These are phyloP conservation scores for Melanogrammus aeglefinus DNA, from an alignment of 2,797 vertebrate species.

Conservation along the genomic window DNA sequence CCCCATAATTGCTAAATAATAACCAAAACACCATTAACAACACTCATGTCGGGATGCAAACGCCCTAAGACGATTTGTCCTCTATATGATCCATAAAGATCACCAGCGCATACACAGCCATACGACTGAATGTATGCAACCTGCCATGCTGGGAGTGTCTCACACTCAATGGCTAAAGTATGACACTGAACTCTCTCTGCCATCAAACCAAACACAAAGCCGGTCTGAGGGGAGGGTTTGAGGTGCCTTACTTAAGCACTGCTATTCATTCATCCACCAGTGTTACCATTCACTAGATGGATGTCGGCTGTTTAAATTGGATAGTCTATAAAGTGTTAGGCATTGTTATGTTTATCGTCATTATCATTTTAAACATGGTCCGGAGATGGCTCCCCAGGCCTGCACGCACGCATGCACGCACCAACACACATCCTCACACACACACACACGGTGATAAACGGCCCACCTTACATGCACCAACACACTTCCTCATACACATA, in stretches of 20 bases:
- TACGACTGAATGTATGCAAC: no score
- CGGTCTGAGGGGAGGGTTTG: background rate
- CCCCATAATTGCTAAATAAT: no score
- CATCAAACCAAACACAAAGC: background rate
- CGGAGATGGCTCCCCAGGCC: background rate
- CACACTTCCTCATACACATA: background rate
- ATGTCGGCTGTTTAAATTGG: background rate
- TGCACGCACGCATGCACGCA: background rate
- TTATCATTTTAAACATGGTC: background rate
- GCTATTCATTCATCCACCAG: background rate
- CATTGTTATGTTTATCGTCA: background rate
- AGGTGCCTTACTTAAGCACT: background rate
- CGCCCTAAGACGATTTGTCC: no score
- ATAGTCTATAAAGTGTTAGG: background rate
- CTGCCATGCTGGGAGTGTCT: background rate
- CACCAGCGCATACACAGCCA: no score
- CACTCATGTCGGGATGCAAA: no score
- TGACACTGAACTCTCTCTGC: background rate
- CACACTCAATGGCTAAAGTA: background rate
- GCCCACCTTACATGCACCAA: no score
- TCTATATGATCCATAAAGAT: no score
- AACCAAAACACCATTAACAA: no score
- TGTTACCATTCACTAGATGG: background rate
- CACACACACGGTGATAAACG: background rate
- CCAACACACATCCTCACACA: background rate